Base-by-base conservation (phyloP, 2,888 invertebrate species). In the Lycophotia porphyrea region DNA sequence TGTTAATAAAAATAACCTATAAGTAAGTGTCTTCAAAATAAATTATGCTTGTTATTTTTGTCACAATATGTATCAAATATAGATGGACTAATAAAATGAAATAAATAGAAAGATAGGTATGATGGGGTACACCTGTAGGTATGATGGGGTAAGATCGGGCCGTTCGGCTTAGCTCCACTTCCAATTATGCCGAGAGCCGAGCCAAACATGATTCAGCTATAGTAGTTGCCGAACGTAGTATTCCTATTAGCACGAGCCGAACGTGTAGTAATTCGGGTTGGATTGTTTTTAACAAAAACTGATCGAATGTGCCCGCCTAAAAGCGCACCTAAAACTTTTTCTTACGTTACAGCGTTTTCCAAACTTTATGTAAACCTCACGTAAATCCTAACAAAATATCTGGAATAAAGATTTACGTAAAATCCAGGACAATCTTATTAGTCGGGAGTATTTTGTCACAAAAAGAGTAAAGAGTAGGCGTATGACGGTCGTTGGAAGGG, bases 361-460 rank as follows among this genome's bases (percentile, higher is more conserved):
- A 3, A 66, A 55, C 18, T 63, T 65, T 52, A 64, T 60, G n/a
- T 78, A 65, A 60, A 34, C 31, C 52, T 52, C 13, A 24, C 39
- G 13, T 55, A 67, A 67, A 67, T 76, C 31, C 60, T 18, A 31
- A 44, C 27, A 65, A 77, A 76, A 47, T 44, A 47, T 18, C 44
- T 39, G 36, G 34, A 55, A 49, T 58, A 79, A 58, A 79, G n/a
- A 24, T 13, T 81, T 55, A 55, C 52, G 34, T 69, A 61, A 55
- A 82, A 68, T 61, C 58, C 42, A 24, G 49, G 52, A 58, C 66
- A n/a, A 39, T 34, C 83, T 85, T 78, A 78, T 85, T 80, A 80
- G 80, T 42, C 55, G 31, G 67, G 52, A 72, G 47, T 70, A 84
- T 68, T 77, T 78, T 78, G 70, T 82, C 72, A 85, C 55, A 84